These are phyloP conservation scores for Lasius platythorax DNA, from an alignment of 2,888 invertebrate species.

Conservation along the genomic window DNA sequence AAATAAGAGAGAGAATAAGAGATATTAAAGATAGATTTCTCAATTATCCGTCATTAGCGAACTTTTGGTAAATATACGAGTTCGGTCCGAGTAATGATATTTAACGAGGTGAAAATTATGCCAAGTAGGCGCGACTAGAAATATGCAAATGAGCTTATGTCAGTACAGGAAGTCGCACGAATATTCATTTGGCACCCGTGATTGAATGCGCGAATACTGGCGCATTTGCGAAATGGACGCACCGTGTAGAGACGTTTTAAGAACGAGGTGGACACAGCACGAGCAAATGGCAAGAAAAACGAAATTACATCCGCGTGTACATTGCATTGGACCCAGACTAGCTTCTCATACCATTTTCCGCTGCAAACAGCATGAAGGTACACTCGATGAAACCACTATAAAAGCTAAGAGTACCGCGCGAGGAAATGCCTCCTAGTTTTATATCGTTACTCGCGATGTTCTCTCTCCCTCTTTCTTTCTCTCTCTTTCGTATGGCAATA, in stretches of 20 bases:
- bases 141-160: not conserved
- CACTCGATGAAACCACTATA: slow-evolving; percentile 30
- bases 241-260: slow-evolving; percentile 17
- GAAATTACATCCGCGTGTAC: slow-evolving; percentile 42
- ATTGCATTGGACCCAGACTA: slow-evolving; percentile 37
- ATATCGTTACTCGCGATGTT: not conserved
- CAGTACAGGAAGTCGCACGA: slow-evolving; percentile 1
- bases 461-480: not conserved
- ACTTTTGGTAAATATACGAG: not conserved
- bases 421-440: slow-evolving; percentile 14
- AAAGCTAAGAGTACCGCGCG: slow-evolving; percentile 39
- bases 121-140: not conserved
- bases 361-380: slow-evolving; percentile 31
- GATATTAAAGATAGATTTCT: not conserved
- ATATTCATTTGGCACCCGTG: slow-evolving; percentile 18
- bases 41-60: not conserved
- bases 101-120: not conserved
- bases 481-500: not conserved
- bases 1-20: not conserved
- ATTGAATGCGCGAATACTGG: slow-evolving; percentile 13
- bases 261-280: not conserved
- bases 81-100: not conserved
- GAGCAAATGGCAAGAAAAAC: not conserved
- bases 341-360: not conserved
- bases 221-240: slow-evolving; percentile 24